Evolutionary conservation across 1,140 invertebrate species (phyloP), one percentile per base, ranked within the genome.

Genomic region (Paraescarpia echinospica): DNA sequence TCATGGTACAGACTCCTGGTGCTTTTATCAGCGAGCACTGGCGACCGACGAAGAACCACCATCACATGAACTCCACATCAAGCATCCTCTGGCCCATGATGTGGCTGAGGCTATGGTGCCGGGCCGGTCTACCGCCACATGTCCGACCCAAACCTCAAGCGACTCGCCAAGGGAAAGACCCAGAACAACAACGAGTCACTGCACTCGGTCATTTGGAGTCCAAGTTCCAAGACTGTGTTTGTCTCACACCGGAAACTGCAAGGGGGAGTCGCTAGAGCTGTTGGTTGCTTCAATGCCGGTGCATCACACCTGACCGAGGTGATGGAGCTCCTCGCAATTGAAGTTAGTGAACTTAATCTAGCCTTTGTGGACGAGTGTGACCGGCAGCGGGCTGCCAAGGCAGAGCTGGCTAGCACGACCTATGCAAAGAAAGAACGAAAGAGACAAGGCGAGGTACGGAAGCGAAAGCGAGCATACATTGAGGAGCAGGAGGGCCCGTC

Each of bases 141-240:
- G 33, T n/a, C 92, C 31, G 92, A 92, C 89, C 92, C 8, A 35
- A 35, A 92, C 34, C 89, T 92, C 35, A 90, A 89, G 89, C 34
- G 92, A 35, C 90, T 59, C 33, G 35, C 33, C 27, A 35, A 89
- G 33, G 89, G 89, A n/a, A 59, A 90, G 35, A 91, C 92, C 31
- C 92, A 92, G 34, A 92, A 92, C 35, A 89, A 33, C 27, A 92
- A 91, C 48, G 92, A 92, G 35, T 92, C 77, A 33, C 88, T 92
- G 8, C 92, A 92, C 33, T 91, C 92, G 4, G 35, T 90, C 88
- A n/a, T 92, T 35, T 92, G 89, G 88, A 90, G 31, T 9, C 35
- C 35, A 27, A n/a, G 59, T 27, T 51, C 92, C 5, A 92, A 91
- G 41, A 90, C 89, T 1, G 89, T 89, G 34, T 92, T 92, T 92